Evolutionary conservation across 1,140 invertebrate species (phyloP).

Genomic region (Drosophila parabipectinata): DNA sequence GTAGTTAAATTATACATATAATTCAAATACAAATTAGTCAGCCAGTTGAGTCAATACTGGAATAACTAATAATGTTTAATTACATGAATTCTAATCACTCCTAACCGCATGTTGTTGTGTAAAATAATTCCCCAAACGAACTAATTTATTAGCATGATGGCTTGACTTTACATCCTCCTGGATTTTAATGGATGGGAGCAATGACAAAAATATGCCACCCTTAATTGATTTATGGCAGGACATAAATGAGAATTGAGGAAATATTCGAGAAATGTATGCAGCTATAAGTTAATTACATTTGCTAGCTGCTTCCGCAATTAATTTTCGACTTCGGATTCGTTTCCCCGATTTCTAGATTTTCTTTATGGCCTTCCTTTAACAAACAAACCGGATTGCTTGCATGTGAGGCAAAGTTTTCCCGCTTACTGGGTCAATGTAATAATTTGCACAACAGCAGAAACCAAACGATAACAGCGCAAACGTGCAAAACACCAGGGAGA

Average conservation of each 20-base stretch:
- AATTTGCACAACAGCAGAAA: conserved; percentile 68
- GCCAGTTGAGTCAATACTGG: neutral
- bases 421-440: conserved; percentile 77
- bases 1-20: neutral
- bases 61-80: conserved; percentile 1
- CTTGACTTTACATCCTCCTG: neutral
- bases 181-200: neutral
- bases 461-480: conserved; percentile 65
- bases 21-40: neutral
- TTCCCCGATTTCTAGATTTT: conserved; percentile 31
- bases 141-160: neutral
- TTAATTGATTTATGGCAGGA: conserved; percentile 43
- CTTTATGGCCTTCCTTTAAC: conserved; percentile 1
- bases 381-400: conserved; percentile 1
- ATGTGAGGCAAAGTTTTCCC: conserved; percentile 32
- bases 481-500: conserved; percentile 55
- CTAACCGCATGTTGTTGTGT: neutral
- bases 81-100: neutral
- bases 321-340: conserved; percentile 31
- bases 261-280: conserved; percentile 37
- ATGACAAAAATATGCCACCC: neutral
- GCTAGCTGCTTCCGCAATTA: conserved; percentile 45
- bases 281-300: conserved; percentile 65
- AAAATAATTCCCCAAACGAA: neutral
- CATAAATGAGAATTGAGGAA: conserved; percentile 21